phyloP scores from a whole-genome alignment of 2,888 invertebrate species.

The Anoncus sp. region DNA sequence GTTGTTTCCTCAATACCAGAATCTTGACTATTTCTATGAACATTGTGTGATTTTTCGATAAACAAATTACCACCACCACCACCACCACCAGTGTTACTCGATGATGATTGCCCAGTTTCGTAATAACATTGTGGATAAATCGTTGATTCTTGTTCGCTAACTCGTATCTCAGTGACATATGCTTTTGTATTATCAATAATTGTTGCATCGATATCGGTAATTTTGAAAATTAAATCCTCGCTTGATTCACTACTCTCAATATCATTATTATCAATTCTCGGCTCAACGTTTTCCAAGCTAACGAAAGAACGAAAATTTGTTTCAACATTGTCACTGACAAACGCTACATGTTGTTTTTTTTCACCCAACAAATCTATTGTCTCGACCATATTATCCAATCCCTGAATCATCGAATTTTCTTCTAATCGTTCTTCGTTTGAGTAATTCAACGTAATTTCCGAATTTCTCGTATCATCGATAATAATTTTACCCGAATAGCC shows the following conservation, averaged over 20 bases:
- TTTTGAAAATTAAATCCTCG: slow-evolving; percentile 73
- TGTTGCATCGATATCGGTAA: slow-evolving; percentile 69
- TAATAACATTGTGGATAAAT: slow-evolving; percentile 5
- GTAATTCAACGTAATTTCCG: too few relatives aligned
- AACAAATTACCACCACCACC: slow-evolving; percentile 62
- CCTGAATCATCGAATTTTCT: too few relatives aligned
- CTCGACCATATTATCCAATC: too few relatives aligned
- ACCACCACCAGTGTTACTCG: slow-evolving; percentile 18
- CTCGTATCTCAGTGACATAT: slow-evolving; percentile 50
- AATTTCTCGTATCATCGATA: slow-evolving; percentile 51
- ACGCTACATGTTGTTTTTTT: too few relatives aligned
- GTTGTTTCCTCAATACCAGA: slow-evolving; percentile 72
- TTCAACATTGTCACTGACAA: too few relatives aligned
- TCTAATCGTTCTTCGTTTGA: slow-evolving; percentile 52
- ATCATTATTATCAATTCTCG: slow-evolving; percentile 39
- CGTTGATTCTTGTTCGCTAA: slow-evolving; percentile 49
- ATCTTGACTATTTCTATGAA: slow-evolving; percentile 72
- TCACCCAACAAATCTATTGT: too few relatives aligned
- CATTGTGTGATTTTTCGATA: slow-evolving; percentile 67
- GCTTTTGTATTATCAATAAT: slow-evolving; percentile 56
- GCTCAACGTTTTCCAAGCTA: neutral
- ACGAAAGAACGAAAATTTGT: too few relatives aligned
- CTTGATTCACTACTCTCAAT: slow-evolving; percentile 45
- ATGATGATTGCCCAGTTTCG: slow-evolving; percentile 60
- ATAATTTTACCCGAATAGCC: slow-evolving; percentile 54